Evolutionary conservation across 2,113 vertebrate species (phyloP).

Genomic region (Myotis davidii): DNA sequence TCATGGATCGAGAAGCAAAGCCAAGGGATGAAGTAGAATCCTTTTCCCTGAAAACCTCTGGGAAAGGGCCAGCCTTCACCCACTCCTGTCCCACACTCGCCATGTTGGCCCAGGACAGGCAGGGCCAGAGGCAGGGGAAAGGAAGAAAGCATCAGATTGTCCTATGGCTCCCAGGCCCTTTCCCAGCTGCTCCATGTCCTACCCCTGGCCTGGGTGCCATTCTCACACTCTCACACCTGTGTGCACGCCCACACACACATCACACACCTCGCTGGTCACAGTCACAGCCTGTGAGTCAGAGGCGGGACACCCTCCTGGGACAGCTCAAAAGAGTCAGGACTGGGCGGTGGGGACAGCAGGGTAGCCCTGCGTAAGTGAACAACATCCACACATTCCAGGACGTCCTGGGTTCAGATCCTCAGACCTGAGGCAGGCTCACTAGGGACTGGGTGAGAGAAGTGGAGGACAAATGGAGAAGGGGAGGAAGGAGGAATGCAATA

Average conservation of each 20-base stretch:
- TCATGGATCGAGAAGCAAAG: not conserved
- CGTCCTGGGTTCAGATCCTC: not conserved
- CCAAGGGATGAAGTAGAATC: not conserved
- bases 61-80: not conserved
- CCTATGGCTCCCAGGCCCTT: not conserved
- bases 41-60: not conserved
- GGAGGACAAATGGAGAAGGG: slow-evolving; percentile 23
- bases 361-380: slow-evolving; percentile 1
- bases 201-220: slow-evolving; percentile 35
- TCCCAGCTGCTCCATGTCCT: not conserved
- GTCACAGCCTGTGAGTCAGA: slow-evolving; percentile 51
- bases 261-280: slow-evolving; percentile 55
- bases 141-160: not conserved
- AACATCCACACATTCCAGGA: not conserved
- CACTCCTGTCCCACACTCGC: not conserved
- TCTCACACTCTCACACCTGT: slow-evolving; percentile 42
- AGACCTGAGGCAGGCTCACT: not conserved
- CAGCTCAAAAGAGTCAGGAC: slow-evolving; percentile 12
- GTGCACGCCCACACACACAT: slow-evolving; percentile 54
- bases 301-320: not conserved
- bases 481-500: slow-evolving; percentile 61
- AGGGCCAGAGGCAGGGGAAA: not conserved
- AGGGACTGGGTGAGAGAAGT: slow-evolving; percentile 54
- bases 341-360: slow-evolving; percentile 60
- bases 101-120: not conserved